Evolutionary conservation across 64 coral and sea anemone genomes (phyloP).

Genomic region (Actinia tenebrosa): DNA sequence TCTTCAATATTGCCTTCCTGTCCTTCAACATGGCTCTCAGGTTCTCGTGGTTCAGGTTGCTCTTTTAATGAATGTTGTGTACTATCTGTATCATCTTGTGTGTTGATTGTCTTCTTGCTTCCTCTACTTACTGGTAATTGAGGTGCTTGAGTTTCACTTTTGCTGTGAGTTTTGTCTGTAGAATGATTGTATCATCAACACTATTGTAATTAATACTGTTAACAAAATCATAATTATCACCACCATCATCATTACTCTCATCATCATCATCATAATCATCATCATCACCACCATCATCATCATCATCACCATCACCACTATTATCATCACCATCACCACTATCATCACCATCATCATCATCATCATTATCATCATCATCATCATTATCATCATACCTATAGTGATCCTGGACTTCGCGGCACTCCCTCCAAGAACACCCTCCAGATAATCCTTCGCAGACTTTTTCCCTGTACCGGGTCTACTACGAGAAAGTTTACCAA

Average conservation of each 20-base stretch:
- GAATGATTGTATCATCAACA: neutral
- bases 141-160: neutral
- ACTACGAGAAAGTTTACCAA: neutral
- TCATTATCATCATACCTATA: neutral
- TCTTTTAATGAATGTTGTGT: neutral
- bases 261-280: neutral
- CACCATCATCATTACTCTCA: neutral
- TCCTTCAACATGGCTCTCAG: neutral
- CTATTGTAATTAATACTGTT: neutral
- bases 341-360: neutral
- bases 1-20: neutral
- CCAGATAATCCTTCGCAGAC: neutral
- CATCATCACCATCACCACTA: neutral
- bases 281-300: too few relatives aligned
- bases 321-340: neutral
- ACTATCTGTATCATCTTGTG: neutral
- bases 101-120: neutral
- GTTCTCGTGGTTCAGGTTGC: neutral
- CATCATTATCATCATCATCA: neutral
- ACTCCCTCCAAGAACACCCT: neutral
- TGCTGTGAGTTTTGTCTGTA: slow-evolving; percentile 1
- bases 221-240: neutral
- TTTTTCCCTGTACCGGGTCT: neutral
- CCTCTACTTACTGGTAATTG: neutral
- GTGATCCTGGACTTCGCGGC: neutral